Conservation (phyloP, 2,888 invertebrate species). For the Philopedon plagiatum region DNA sequence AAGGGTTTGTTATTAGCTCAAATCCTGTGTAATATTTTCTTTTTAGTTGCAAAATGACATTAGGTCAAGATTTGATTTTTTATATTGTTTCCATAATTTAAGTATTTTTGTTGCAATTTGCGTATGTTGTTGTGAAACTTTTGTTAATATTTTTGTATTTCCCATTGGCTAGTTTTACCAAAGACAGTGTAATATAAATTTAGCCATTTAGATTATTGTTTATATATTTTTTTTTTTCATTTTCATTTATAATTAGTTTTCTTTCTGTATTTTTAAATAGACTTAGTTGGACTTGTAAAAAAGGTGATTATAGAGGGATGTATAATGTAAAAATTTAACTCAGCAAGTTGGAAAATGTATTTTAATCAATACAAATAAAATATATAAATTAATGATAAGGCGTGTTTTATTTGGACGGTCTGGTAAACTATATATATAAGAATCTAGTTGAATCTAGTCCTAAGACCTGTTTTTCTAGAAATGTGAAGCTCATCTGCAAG, state of each 20-base stretch:
- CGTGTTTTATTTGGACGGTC: constrained; percentile 15
- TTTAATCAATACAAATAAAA: constrained; percentile 63
- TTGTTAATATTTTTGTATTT: constrained; percentile 47
- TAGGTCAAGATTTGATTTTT: constrained; percentile 19
- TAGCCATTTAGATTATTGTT: constrained; percentile 56
- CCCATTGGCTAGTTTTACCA: constrained; percentile 67
- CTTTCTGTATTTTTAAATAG: constrained; percentile 57
- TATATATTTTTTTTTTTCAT: constrained; percentile 55
- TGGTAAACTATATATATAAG: no score
- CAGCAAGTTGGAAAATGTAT: constrained; percentile 68
- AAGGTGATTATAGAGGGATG: constrained; percentile 62
- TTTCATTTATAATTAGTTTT: constrained; percentile 57
- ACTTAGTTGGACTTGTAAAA: constrained; percentile 62
- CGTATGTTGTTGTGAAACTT: constrained; percentile 42
- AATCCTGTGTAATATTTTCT: constrained; percentile 18
- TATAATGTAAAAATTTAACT: constrained; percentile 67
- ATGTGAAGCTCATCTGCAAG: no score
- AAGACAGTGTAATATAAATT: constrained; percentile 68
- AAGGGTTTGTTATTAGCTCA: background rate
- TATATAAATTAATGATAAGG: constrained; percentile 34
- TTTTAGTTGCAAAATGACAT: constrained; percentile 15
- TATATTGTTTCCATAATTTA: constrained; percentile 33
- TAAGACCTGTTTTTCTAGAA: no score
- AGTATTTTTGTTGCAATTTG: constrained; percentile 40
- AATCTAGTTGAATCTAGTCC: no score